Base-by-base conservation (phyloP, 2,113 vertebrate genomes). In the Megaleporinus macrocephalus region DNA sequence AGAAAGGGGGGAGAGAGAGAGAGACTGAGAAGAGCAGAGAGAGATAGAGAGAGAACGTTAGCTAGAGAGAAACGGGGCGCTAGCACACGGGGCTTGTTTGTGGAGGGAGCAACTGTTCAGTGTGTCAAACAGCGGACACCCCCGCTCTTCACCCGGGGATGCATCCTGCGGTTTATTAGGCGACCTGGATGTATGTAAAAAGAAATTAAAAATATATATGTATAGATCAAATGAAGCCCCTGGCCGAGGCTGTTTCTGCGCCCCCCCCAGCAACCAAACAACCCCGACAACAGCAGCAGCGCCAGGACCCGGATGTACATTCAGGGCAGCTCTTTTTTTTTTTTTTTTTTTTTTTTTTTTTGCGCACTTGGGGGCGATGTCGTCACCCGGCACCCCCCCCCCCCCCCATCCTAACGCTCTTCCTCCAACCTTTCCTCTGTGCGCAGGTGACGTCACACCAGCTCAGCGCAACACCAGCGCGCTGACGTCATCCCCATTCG, bases 231-330 rank as follows among this genome's bases (percentile, higher is more conserved):
- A 24, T 61, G 6, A 26, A 61, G 22, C 57, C n/a, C 57, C n/a
- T n/a, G 53, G 18, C 22, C 49, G 49, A 11, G 49, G 18, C 53
- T 57, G 53, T 22, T 22, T 57, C 53, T 44, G 41, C 22, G 7
- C 90, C 71, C 77, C 90, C 92, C 90, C 90, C 91, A 89, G 73
- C 72, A 33, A 53, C 65, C 62, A 74, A 76, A 82, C 79, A 83
- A 76, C 57, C 79, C 79, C 68, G 72, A 75, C 85, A 2, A 61
- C 69, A 79, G 70, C 86, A 47, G 83, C 79, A 83, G 83, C 73
- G 30, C 66, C 55, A 90, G 78, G 89, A 93, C 93, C 94, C 93
- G 93, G 93, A 94, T 95, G 93, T 94, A 92, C 84, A 89, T 80
- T 78, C 77, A n/a, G 53, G 72, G 84, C 91, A 82, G 90, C 20